Evolutionary conservation across 2,797 vertebrate species (phyloP), one percentile per base, ranked within the genome.

Genomic region (Heterohyrax brucei): DNA sequence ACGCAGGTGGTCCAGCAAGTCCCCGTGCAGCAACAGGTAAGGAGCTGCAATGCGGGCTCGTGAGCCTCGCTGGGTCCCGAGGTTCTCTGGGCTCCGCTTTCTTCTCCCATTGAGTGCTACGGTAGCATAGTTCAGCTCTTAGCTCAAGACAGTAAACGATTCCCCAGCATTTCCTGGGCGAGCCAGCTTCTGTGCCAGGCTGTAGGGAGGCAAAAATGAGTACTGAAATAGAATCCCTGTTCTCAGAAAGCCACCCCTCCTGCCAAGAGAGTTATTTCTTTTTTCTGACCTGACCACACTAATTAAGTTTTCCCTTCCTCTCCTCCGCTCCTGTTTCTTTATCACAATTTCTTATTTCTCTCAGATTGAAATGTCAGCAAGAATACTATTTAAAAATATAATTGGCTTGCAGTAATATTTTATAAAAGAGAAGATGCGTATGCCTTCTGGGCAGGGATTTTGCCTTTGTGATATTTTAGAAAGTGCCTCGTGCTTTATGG

Each of bases 1-100:
- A 99, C 99, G 3, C 99, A 99, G 93, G 99, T 99, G 93, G 99
- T 99, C 83, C 99, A 99, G 96, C 99, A 99, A 44, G 98, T 99
- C 83, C 99, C 99, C 21, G 99, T 99, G 39, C 99, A 99, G 73
- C 99, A 99, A 59, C 99, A 99, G 98, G 99, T 99, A 98, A 12
- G 98, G 97, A 84, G 7, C 88, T 91, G 7, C 87, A n/a, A n/a
- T n/a, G 39, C 28, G 53, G 48, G 73, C 46, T 2, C 3, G 78
- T 59, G n/a, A 48, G 2, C 22, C 24, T 1, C 21, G 7, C 44
- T 82, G n/a, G 53, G 19, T 46, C 44, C 33, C 61, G 2, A 46
- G 18, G 44, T 22, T 21, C 24, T 39, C 48, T 30, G 4, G 8
- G 39, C 22, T 75, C 72, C 59, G 5, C 39, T 68, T 13, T 50